Base-by-base conservation (phyloP, 2,113 vertebrate genomes). In the Daubentonia madagascariensis region DNA sequence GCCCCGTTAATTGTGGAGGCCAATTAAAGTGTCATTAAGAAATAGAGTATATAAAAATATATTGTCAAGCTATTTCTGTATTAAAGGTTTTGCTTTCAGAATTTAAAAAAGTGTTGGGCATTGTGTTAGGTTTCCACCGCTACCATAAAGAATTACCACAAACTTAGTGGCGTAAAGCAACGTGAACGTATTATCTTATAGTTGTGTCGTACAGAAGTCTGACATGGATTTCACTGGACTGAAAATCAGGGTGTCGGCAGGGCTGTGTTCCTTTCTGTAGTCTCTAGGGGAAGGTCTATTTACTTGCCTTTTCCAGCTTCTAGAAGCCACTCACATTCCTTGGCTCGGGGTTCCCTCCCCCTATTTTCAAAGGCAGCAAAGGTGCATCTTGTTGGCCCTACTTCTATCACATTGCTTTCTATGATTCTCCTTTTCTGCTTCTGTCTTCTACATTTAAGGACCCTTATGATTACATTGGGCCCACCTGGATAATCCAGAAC, bases 11-110 rank as follows among this genome's bases (percentile, higher is more conserved):
- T 91, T 76, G 78, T 85, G 76, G 67, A 96, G 65, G 23, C 54
- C 85, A 96, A 73, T 97, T 97, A 96, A 97, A 94, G 3, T 94
- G 54, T 91, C 85, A 89, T 72, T 73, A 89, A 72, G 50, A 91
- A 86, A 83, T 65, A 84, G 37, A 32, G 45, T 92, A 78, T 75
- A 7, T 48, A 95, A 92, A 97, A 92, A 52, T 68, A 95, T 28
- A 78, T n/a, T 95, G 81, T 94, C 92, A 91, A 79, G 79, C 37
- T 95, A 40, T 68, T 93, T 92, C 40, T 91, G 1, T 83, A 37
- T 92, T 96, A 59, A 83, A 61, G 9, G 43, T 81, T 96, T 90
- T 75, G 10, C 76, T 87, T 81, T 92, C 18, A 89, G 68, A 12
- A 50, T 65, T 94, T 50, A 48, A 92, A 83, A 92, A 80, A 79